These are phyloP conservation scores for Ormyrus labotus DNA, from an alignment of 2,888 invertebrate species.

Conservation along the genomic window DNA sequence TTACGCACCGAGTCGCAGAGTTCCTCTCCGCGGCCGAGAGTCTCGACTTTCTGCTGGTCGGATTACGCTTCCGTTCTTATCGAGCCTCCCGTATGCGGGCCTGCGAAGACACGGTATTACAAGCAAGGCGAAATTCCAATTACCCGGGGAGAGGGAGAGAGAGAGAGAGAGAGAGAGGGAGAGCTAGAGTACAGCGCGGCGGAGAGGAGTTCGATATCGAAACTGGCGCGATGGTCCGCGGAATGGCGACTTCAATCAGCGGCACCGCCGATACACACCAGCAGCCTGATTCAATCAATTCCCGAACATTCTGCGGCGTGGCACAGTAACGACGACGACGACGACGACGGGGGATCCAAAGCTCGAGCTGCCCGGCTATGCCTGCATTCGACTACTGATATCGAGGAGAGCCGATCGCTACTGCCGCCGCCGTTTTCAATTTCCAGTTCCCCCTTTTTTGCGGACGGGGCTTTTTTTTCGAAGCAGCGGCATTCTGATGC, in stretches of 20 bases:
- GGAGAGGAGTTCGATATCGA: conserved; percentile 18
- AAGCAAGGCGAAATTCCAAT: conserved; percentile 45
- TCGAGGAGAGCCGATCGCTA: background rate
- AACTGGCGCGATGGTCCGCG: conserved; percentile 10
- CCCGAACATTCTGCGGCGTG: conserved; percentile 35
- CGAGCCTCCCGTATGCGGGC: background rate
- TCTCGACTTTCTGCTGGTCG: background rate
- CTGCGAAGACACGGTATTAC: conserved; percentile 14
- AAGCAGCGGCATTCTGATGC: too few relatives aligned
- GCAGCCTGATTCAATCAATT: conserved; percentile 41
- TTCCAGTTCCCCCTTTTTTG: background rate
- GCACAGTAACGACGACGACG: background rate
- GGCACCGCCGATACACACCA: background rate
- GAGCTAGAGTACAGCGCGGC: too few relatives aligned
- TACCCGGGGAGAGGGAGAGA: background rate
- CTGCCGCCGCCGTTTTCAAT: conserved; percentile 4
- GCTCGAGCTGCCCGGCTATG: background rate
- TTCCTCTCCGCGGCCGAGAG: too few relatives aligned
- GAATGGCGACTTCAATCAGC: conserved; percentile 45
- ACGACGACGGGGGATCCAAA: background rate
- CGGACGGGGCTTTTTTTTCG: too few relatives aligned
- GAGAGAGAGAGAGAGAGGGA: background rate
- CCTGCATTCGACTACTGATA: background rate
- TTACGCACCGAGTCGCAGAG: too few relatives aligned
- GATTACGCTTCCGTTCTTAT: conserved; percentile 6